Evolutionary conservation across 2,113 vertebrate species (phyloP).

Genomic region (Deroptyus accipitrinus): DNA sequence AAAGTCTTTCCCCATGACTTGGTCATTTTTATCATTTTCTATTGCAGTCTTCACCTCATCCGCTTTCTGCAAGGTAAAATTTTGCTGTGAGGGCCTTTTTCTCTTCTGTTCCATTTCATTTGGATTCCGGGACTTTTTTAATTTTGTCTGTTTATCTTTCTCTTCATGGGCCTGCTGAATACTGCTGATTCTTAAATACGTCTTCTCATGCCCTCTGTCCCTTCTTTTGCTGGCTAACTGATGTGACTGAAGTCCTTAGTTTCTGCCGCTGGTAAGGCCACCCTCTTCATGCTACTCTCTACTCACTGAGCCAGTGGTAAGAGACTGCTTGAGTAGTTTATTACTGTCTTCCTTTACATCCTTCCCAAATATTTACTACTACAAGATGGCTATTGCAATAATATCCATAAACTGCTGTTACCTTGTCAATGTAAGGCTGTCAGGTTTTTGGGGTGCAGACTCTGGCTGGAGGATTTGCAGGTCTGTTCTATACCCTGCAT

Average conservation of each 20-base stretch:
- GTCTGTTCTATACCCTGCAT: not conserved
- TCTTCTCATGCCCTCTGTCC: fast-evolving
- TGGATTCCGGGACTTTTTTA: not conserved
- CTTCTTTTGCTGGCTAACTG: not conserved
- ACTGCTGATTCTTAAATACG: not conserved
- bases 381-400: not conserved
- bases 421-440: not conserved
- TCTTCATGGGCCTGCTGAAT: not conserved
- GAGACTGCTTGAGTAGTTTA: not conserved
- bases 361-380: not conserved
- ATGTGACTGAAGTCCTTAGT: not conserved
- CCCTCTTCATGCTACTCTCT: not conserved
- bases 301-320: not conserved
- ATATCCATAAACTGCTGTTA: not conserved
- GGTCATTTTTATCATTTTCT: not conserved
- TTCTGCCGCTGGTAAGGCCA: not conserved
- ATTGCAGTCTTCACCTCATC: fast-evolving
- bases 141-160: not conserved
- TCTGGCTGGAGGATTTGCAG: not conserved
- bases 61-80: not conserved
- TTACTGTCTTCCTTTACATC: not conserved
- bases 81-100: not conserved
- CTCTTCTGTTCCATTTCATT: not conserved
- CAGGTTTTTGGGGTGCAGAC: not conserved
- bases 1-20: not conserved